A percentile compares a stretch with the other conserved stretches of the same genome.
Conservation (phyloP, 35 echinoderm and acorn worm genomes). For the Lytechinus pictus region DNA sequence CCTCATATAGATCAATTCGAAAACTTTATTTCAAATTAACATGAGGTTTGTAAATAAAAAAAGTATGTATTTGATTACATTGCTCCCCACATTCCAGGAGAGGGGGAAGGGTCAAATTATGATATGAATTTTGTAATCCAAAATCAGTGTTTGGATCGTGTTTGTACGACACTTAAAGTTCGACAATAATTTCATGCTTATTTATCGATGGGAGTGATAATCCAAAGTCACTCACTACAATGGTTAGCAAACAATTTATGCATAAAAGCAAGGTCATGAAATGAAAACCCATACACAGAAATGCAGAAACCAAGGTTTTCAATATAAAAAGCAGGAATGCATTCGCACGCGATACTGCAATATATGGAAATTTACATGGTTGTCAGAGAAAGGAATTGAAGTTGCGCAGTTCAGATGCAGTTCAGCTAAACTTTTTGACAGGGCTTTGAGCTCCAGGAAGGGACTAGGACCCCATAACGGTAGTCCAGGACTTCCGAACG, state of each 20-base stretch:
- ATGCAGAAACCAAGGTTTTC: background rate
- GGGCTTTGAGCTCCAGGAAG: background rate
- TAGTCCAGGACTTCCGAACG: slow-evolving; percentile 8
- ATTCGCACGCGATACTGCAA: background rate
- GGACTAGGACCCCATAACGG: background rate
- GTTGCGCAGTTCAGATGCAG: background rate
- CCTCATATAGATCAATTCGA: no score
- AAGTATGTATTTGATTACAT: no score
- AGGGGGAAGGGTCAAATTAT: no score
- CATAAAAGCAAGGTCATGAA: background rate
- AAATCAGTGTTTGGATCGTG: background rate
- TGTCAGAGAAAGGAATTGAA: background rate
- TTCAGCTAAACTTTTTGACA: background rate
- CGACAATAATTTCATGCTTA: no score
- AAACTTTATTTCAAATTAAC: no score
- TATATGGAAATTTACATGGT: background rate
- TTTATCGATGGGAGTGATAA: background rate
- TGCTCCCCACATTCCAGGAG: no score
- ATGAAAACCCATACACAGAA: background rate
- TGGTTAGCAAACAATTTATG: background rate
- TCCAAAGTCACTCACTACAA: background rate
- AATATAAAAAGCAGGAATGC: background rate
- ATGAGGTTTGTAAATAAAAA: no score
- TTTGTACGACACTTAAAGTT: background rate
- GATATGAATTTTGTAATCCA: no score